A percentile compares a stretch with the other conserved stretches of the same genome.
Evolutionary conservation across 1,140 invertebrate species (phyloP).

Genomic region (Caenorhabditis latens): DNA sequence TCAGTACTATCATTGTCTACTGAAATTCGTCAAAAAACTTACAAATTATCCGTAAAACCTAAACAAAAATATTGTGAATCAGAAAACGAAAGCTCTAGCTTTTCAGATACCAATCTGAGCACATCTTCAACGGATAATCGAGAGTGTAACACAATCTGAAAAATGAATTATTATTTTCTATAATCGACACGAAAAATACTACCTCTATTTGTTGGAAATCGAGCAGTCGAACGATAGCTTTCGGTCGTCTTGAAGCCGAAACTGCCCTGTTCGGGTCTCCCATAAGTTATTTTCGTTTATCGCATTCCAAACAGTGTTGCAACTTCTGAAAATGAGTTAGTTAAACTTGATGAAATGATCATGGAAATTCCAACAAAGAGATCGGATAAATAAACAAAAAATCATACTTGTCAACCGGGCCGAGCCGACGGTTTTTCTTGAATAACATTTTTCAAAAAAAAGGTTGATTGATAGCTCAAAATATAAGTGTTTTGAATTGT

Average conservation of each 20-base stretch:
- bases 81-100: background rate
- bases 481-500: too few species aligned
- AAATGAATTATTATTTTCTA: background rate
- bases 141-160: constrained; percentile 1
- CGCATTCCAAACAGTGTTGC: background rate
- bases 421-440: too few species aligned
- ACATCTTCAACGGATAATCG: constrained; percentile 37
- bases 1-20: background rate
- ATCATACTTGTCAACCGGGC: too few species aligned
- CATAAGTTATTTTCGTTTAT: constrained; percentile 1
- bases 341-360: background rate
- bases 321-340: background rate
- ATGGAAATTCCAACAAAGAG: background rate
- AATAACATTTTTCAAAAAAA: too few species aligned
- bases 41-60: constrained; percentile 33
- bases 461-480: too few species aligned
- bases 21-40: too few species aligned
- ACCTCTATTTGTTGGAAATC: constrained; percentile 44
- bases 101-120: constrained; percentile 9
- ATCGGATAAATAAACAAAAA: too few species aligned
- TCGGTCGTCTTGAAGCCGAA: background rate
- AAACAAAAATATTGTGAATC: constrained; percentile 46
- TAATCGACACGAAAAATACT: background rate
- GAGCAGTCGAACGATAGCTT: constrained; percentile 35
- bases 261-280: constrained; percentile 1